Percentiles rank a stretch among this genome's conserved stretches.
These are phyloP conservation scores for Percopsis transmontana DNA, from an alignment of 2,113 vertebrate genomes.

Conservation along the genomic window DNA sequence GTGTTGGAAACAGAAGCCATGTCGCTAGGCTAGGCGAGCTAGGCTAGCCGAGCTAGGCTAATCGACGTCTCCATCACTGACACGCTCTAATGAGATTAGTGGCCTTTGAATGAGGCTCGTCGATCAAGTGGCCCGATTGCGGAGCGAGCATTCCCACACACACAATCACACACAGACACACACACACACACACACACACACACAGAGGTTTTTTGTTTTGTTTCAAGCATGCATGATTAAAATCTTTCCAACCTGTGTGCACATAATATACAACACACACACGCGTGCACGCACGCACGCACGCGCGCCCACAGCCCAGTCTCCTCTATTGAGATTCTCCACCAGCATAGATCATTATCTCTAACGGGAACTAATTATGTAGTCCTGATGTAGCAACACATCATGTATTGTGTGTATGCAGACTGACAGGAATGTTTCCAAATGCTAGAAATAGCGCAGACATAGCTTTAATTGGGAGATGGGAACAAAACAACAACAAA, in stretches of 20 bases:
- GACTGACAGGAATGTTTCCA: background rate
- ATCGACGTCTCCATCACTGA: constrained; percentile 54
- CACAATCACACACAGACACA: background rate
- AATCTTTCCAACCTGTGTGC: background rate
- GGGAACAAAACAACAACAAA: background rate
- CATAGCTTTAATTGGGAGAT: constrained; percentile 1
- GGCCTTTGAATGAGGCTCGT: constrained; percentile 34
- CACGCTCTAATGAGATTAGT: constrained; percentile 53
- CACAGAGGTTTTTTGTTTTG: background rate
- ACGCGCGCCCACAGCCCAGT: background rate
- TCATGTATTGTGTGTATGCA: constrained; percentile 20
- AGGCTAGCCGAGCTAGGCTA: constrained; percentile 9
- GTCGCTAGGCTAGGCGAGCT: constrained; percentile 7
- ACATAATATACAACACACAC: background rate
- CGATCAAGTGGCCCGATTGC: constrained; percentile 35
- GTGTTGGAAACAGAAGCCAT: constrained; percentile 8
- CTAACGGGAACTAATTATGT: constrained; percentile 27
- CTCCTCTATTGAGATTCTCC: constrained; percentile 4
- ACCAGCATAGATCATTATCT: constrained; percentile 28
- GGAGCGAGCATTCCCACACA: background rate
- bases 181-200: constrained; percentile 6
- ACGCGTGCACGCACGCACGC: background rate
- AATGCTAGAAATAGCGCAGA: constrained; percentile 15
- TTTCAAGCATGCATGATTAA: constrained; percentile 4
- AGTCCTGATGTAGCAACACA: constrained; percentile 18